phyloP scores from a whole-genome alignment of 2,888 invertebrate species.

The Argyresthia goedartella region DNA sequence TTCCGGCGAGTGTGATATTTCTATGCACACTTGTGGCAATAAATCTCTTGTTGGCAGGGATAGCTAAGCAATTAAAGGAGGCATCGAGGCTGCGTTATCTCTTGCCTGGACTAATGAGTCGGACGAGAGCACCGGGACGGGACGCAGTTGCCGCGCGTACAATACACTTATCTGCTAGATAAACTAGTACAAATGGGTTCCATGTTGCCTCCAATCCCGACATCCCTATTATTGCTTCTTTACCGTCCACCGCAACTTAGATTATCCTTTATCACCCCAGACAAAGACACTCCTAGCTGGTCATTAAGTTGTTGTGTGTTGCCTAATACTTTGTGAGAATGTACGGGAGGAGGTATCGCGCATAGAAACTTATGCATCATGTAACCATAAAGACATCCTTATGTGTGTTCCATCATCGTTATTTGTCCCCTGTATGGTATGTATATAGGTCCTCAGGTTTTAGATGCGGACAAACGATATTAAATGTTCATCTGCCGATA shows the following conservation, averaged over 20 bases:
- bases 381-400: too few relatives aligned
- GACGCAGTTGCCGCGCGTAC: constrained; percentile 27
- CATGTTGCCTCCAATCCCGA: constrained; percentile 48
- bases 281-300: constrained; percentile 32
- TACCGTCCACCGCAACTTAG: constrained; percentile 49
- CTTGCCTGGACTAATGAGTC: constrained; percentile 48
- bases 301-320: constrained; percentile 39
- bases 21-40: constrained; percentile 18
- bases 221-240: constrained; percentile 41
- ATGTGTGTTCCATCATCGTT: too few relatives aligned
- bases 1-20: constrained; percentile 16
- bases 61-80: constrained; percentile 55
- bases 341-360: too few relatives aligned
- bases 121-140: constrained; percentile 31
- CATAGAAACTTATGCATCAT: too few relatives aligned
- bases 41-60: constrained; percentile 37
- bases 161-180: constrained; percentile 52
- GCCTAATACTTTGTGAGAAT: constrained; percentile 17
- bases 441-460: too few relatives aligned
- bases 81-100: constrained; percentile 48
- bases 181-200: constrained; percentile 64
- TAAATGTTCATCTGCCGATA: too few relatives aligned
- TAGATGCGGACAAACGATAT: too few relatives aligned
- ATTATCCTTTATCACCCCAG: constrained; percentile 43
- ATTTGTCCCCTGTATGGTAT: too few relatives aligned